These are phyloP conservation scores for Crocidura indochinensis DNA, from an alignment of 2,797 vertebrate genomes.

Conservation along the genomic window DNA sequence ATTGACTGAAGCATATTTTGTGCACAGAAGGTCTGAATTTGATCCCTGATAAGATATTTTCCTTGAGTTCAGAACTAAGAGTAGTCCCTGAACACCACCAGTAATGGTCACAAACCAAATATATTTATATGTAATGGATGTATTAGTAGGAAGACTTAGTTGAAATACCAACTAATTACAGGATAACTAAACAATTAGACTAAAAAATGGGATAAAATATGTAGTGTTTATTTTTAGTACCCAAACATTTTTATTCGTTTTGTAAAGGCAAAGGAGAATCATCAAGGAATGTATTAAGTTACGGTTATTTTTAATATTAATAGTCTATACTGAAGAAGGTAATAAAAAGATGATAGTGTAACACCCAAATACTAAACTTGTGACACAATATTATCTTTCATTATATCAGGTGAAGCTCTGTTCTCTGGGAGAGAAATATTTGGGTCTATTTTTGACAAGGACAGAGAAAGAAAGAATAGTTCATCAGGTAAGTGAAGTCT, in stretches of 20 bases:
- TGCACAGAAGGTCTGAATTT: no score
- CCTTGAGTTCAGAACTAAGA: no score
- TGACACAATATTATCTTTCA: background rate
- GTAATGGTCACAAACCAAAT: no score
- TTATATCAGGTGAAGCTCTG: slow-evolving; percentile 8
- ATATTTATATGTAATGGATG: no score
- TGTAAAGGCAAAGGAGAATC: background rate
- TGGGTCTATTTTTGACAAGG: background rate
- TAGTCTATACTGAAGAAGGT: background rate
- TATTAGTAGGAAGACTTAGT: no score
- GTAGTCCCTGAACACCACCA: no score
- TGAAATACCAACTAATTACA: background rate
- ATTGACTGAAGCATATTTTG: no score
- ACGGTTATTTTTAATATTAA: background rate
- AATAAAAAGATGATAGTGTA: background rate
- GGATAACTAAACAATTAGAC: background rate
- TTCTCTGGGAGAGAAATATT: background rate
- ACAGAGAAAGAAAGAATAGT: background rate
- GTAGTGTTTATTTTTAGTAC: background rate
- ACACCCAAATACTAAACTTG: background rate
- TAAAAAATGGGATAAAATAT: background rate
- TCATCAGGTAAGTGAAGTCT: background rate
- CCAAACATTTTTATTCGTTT: background rate
- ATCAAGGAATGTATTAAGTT: background rate
- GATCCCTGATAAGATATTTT: no score